A percentile compares a stretch with the other conserved stretches of the same genome.
phyloP scores from a whole-genome alignment of 2,888 invertebrate species.

The Rhopalosiphum nymphaeae region DNA sequence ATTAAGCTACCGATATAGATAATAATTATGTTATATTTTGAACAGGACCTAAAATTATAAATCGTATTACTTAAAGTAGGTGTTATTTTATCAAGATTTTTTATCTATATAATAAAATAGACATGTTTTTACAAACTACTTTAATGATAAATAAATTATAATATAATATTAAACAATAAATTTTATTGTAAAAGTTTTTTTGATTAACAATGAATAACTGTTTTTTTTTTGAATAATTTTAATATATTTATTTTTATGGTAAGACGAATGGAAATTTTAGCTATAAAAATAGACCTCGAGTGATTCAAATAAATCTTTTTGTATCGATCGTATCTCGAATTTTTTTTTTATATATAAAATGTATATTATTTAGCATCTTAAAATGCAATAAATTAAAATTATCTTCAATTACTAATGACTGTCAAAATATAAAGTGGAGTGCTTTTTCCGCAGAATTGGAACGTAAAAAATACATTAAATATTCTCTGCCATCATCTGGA shows the following conservation, averaged over 20 bases:
- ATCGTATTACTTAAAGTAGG: too few relatives aligned
- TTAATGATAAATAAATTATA: background rate
- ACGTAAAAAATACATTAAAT: background rate
- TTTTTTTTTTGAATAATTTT: background rate
- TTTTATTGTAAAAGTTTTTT: background rate
- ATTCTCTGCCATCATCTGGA: background rate
- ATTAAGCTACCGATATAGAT: too few relatives aligned
- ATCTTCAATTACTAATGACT: background rate
- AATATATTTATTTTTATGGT: background rate
- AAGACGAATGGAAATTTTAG: background rate
- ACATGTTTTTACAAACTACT: too few relatives aligned
- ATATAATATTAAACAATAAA: background rate
- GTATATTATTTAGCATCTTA: background rate
- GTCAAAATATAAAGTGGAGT: background rate
- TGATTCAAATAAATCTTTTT: background rate
- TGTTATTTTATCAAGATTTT: too few relatives aligned
- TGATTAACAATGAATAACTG: background rate
- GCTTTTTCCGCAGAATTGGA: background rate
- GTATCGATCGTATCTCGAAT: background rate
- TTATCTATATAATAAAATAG: too few relatives aligned
- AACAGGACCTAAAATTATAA: too few relatives aligned
- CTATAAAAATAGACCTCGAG: background rate
- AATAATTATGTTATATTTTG: too few relatives aligned
- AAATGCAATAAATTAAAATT: background rate
- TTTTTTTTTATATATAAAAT: background rate